Evolutionary conservation across 2,888 invertebrate species (phyloP), one percentile per base, ranked within the genome.

Genomic region (Amblyjoppa fuscipennis): DNA sequence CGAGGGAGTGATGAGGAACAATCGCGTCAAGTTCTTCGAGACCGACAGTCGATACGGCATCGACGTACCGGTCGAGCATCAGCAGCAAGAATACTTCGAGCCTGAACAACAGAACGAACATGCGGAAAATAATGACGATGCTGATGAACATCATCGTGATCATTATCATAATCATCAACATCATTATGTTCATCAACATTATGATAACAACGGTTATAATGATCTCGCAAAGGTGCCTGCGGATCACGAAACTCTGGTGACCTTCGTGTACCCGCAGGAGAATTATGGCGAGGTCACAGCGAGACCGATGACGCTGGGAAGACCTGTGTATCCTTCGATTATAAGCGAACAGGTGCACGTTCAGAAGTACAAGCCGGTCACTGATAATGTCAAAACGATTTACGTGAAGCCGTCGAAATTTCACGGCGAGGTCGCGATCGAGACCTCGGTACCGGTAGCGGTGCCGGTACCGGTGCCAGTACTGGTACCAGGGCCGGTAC

Each of bases 11-110:
- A 45, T 38, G 70, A 77, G 77, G 75, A 81, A 79, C 73, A 78
- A 82, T 6, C 81, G 73, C 3, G 81, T 89, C 0, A 90, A 89
- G n/a, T 90, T 90, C 74, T 87, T 89, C 49, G 89, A 92, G 41
- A 89, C 88, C 87, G 88, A 87, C 85, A 61, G 86, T 73, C 69
- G 88, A 80, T 88, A 90, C 73, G 64, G 56, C 73, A 66, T 82
- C n/a, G 59, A 61, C 4, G 51, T 83, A 70, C 75, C 85, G 25
- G 31, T 69, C 31, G 81, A 78, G 6, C 76, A 45, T 20, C 78
- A 64, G 41, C 75, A 78, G 45, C 75, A 82, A 16, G 20, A 59
- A 68, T 53, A 59, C 16, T 61, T 49, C 64, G 59, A 61, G 38
- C 73, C 59, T 20, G 70, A 84, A 2, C 79, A 71, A 16, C 79